Evolutionary conservation across 2,797 vertebrate species (phyloP).

Genomic region (Pogoniulus pusillus): DNA sequence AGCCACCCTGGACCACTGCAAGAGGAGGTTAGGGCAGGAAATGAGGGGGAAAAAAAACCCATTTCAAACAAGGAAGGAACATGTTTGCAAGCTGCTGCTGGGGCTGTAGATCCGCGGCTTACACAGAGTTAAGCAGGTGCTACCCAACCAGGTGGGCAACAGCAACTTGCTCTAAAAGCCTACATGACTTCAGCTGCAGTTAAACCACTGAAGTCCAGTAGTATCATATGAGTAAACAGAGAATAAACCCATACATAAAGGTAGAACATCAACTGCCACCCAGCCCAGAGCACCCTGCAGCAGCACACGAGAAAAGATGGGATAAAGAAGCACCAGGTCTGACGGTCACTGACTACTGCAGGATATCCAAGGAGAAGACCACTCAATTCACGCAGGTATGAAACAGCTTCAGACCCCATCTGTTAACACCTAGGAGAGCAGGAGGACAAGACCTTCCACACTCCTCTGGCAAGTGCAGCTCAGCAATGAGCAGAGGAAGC

Average conservation of each 20-base stretch:
- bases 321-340: too few relatives aligned
- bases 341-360: fast-evolving
- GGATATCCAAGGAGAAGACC: fast-evolving
- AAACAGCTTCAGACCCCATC: background rate
- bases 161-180: background rate
- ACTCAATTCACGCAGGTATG: background rate
- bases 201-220: background rate
- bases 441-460: background rate
- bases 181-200: background rate
- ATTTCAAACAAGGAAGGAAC: background rate
- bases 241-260: background rate
- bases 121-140: background rate
- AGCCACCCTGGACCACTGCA: background rate
- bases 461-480: background rate
- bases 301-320: fast-evolving
- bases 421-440: background rate
- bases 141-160: background rate
- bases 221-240: fast-evolving
- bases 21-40: background rate
- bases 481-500: background rate
- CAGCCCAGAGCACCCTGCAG: background rate
- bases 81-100: background rate
- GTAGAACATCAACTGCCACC: background rate
- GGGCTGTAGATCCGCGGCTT: background rate
- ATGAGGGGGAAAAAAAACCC: background rate